Conservation (phyloP, 1,140 invertebrate species). For the Drosophila melanogaster region DNA sequence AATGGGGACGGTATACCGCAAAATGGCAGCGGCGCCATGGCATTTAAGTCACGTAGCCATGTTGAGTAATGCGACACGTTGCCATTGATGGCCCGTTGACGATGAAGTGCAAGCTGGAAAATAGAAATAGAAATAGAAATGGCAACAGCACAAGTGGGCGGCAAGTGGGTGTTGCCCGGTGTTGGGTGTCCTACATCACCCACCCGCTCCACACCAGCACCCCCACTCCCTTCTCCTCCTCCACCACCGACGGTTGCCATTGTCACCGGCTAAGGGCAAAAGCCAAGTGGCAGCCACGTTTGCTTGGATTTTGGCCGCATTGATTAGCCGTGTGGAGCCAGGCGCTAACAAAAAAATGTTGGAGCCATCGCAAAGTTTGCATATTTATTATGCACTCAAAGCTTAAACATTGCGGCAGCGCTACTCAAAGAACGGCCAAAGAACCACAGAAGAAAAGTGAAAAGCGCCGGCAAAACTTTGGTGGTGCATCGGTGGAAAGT, state of each 20-base stretch:
- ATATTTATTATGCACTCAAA: constrained; percentile 76
- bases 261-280: constrained; percentile 29
- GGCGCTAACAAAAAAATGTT: not conserved
- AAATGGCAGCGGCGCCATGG: constrained; percentile 62
- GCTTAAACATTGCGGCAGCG: constrained; percentile 64
- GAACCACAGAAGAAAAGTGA: constrained; percentile 26
- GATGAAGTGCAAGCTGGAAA: constrained; percentile 78
- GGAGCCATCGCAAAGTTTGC: constrained; percentile 59
- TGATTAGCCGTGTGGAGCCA: constrained; percentile 55
- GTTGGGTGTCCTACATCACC: not conserved
- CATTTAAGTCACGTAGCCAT: constrained; percentile 79
- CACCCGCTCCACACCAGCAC: too few relatives aligned
- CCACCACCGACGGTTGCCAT: constrained; percentile 19
- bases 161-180: not conserved
- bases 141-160: constrained; percentile 8
- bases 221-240: too few relatives aligned
- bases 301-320: constrained; percentile 69
- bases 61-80: constrained; percentile 81
- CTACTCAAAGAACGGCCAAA: constrained; percentile 5
- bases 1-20: constrained; percentile 26
- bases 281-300: constrained; percentile 64
- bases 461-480: constrained; percentile 13
- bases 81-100: constrained; percentile 78
- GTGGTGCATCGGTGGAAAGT: constrained; percentile 23
- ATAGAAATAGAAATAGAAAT: constrained; percentile 78